Evolutionary conservation across 2,797 vertebrate genomes (phyloP), one percentile per base, ranked within the genome.

Genomic region (Babyrousa celebensis): DNA sequence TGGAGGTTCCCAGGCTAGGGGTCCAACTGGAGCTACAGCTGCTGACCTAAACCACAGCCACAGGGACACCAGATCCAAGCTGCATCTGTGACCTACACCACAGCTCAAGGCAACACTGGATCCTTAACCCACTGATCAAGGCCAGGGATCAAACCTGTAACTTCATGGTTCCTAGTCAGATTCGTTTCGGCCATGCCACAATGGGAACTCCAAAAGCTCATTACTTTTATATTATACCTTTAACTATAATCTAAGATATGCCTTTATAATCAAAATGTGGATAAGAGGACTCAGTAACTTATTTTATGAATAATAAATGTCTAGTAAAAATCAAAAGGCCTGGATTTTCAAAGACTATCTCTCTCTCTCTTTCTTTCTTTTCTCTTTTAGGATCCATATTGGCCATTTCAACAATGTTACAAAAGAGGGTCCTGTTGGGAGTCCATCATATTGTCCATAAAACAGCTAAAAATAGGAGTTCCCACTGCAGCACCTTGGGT

Each of bases 261-360:
- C 6, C 14, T 58, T 29, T 52, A 43, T 62, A 70, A 83, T 74
- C 6, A 0, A 48, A 18, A 67, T 4, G 9, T 77, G 11, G 4
- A 18, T 40, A 78, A 72, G 60, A 91, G 6, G 21, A 58, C 1
- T 56, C 20, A 23, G 52, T 54, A 79, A 90, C 3, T 12, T 94
- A 71, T 43, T 86, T 91, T 95, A 36, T 48, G 74, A 12, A 36
- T 85, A 94, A 85, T 29, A 5, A 67, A 29, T n/a, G 23, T 58
- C 23, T 63, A 17, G 32, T n/a, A 84, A 58, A 85, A 94, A 90
- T 87, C 15, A 36, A 7, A 96, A 89, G 27, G 43, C 23, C 15
- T 43, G 56, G 12, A 40, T 75, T 97, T 96, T 85, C 62, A 82
- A 97, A 92, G 43, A 48, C 6, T 48, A 5, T 48, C 43, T 21